A percentile compares a stretch with the other conserved stretches of the same genome.
These are phyloP conservation scores for Bombus picipes DNA, from an alignment of 1,140 invertebrate species.

Conservation along the genomic window DNA sequence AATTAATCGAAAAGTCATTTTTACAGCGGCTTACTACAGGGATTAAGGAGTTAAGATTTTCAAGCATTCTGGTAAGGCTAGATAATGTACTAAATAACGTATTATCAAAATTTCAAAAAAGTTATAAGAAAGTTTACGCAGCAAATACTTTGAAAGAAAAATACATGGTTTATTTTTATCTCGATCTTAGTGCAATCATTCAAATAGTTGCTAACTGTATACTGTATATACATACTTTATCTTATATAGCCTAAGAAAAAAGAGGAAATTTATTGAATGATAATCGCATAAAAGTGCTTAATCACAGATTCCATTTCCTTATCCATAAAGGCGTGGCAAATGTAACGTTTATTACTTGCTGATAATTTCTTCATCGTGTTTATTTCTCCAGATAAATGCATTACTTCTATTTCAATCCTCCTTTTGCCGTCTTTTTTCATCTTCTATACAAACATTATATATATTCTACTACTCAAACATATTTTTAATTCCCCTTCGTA, in stretches of 20 bases:
- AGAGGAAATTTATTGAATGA: slow-evolving; percentile 6
- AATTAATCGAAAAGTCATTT: too few species aligned
- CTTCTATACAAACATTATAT: background rate
- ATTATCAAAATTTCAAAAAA: too few species aligned
- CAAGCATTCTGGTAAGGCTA: too few species aligned
- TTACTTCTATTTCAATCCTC: background rate
- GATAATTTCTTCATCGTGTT: slow-evolving; percentile 2
- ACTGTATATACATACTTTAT: background rate
- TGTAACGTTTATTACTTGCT: background rate
- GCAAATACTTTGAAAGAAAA: background rate
- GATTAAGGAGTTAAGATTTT: too few species aligned
- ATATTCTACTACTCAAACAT: background rate
- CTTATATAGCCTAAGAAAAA: background rate
- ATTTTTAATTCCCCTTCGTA: background rate
- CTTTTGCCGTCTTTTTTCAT: background rate
- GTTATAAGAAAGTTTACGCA: too few species aligned
- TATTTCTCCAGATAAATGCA: slow-evolving; percentile 1
- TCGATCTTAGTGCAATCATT: background rate
- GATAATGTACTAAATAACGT: too few species aligned
- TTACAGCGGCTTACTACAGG: too few species aligned
- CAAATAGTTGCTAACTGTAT: background rate
- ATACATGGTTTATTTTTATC: background rate
- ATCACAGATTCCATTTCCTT: slow-evolving; percentile 20
- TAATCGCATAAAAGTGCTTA: background rate
- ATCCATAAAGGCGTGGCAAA: slow-evolving; percentile 13